Base-by-base conservation (phyloP, 2,113 vertebrate species). In the Rhipidura dahli region DNA sequence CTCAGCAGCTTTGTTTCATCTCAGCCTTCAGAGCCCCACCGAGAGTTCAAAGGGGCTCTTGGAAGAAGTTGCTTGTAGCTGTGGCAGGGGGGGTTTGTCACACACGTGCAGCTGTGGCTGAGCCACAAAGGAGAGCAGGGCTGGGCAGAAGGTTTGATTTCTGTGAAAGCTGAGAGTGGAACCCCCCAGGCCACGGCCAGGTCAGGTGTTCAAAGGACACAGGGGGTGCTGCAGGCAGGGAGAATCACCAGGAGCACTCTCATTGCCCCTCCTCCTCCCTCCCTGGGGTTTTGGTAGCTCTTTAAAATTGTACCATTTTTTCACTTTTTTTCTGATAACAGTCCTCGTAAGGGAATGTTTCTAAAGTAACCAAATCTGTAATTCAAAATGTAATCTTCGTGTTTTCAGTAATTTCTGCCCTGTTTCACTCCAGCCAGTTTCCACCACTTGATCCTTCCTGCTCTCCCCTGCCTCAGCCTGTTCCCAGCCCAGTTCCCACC, bases 201-300 rank as follows among this genome's bases (percentile, higher is more conserved):
- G 4, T 2, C 18, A 20, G 24, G 10, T 0, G 5, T 47, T 64
- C 82, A 18, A 20, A 78, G 82, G 26, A 22, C 65, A 17, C 0
- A 10, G 75, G 65, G 27, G 19, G 22, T 24, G 87, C 89, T 86
- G 92, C 72, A 30, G 94, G 80, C 59, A n/a, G 35, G 59, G 61
- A 50, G 8, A 31, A 9, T 11, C 7, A 13, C 21, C 26, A 1
- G 1, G 13, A 11, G 57, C 33, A 39, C 39, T 7, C 7, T 4
- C 33, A 23, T 20, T 44, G 47, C 50, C 23, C 42, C 65, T 63
- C 42, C 51, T 73, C 76, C 68, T 6, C 13, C 10, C 51, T 54
- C 28, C 2, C 66, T 2, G 19, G 2, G 2, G 8, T 14, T 53
- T 64, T 20, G 45, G 27, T 3, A 12, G 16, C 63, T 77, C 59